Conservation (phyloP, 2,888 invertebrate genomes). For the Onthophagus sagittarius region DNA sequence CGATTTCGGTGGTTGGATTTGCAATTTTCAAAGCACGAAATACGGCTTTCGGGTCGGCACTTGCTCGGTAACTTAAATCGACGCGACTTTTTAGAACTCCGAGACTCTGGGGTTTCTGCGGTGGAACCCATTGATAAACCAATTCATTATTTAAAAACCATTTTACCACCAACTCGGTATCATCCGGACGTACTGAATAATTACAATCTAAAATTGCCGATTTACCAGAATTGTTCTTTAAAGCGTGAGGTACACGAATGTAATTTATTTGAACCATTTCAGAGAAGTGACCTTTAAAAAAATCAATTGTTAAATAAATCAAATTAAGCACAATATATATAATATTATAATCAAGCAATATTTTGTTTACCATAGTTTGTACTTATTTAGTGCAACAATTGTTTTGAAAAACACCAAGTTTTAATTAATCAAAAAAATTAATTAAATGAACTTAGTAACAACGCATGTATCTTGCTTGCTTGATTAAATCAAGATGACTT, state of each 20-base stretch:
- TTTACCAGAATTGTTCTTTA: constrained; percentile 42
- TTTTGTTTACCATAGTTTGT: too few relatives aligned
- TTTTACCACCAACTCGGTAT: constrained; percentile 68
- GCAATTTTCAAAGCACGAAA: constrained; percentile 67
- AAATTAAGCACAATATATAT: too few relatives aligned
- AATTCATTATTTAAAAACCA: constrained; percentile 69
- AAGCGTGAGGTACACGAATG: constrained; percentile 45
- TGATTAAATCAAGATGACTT: too few relatives aligned
- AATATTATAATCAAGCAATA: too few relatives aligned
- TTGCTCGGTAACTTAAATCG: constrained; percentile 62
- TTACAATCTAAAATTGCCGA: constrained; percentile 69
- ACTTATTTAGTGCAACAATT: too few relatives aligned
- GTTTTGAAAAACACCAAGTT: too few relatives aligned
- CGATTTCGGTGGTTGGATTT: constrained; percentile 64
- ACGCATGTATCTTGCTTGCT: too few relatives aligned
- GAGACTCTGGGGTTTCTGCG: constrained; percentile 62
- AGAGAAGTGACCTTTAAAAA: constrained; percentile 2
- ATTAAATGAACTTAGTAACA: too few relatives aligned
- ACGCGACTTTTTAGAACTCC: constrained; percentile 56
- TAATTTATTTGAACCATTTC: constrained; percentile 44
- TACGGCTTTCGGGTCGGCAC: constrained; percentile 63
- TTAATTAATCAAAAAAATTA: too few relatives aligned
- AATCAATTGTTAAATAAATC: too few relatives aligned
- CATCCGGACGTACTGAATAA: constrained; percentile 59
- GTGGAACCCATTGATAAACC: constrained; percentile 80